phyloP scores from a whole-genome alignment of 1,140 invertebrate species.

The Campoletis sonorensis region DNA sequence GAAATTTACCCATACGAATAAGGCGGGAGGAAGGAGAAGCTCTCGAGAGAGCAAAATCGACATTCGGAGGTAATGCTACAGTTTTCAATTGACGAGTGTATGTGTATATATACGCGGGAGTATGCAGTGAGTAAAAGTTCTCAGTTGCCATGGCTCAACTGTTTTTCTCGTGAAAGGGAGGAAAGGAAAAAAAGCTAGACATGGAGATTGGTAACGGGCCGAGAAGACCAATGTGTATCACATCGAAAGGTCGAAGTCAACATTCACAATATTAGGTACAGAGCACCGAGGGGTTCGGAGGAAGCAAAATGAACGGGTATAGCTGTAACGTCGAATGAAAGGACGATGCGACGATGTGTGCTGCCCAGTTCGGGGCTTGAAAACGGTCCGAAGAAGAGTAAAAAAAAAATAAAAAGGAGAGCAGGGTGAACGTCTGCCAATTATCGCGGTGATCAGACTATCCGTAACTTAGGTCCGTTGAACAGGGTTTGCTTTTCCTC shows the following conservation, averaged over 20 bases:
- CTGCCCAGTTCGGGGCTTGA: not conserved
- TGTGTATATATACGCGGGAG: not conserved
- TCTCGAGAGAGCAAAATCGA: constrained; percentile 30
- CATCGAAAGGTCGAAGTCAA: constrained; percentile 1
- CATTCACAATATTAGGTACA: not conserved
- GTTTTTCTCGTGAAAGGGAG: constrained; percentile 10
- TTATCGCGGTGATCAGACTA: constrained; percentile 43
- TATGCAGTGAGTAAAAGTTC: constrained; percentile 27
- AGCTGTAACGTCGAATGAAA: not conserved
- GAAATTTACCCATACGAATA: constrained; percentile 33
- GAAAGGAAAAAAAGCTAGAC: constrained; percentile 18
- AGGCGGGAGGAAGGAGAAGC: constrained; percentile 24
- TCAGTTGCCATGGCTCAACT: constrained; percentile 2
- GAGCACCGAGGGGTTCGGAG: not conserved
- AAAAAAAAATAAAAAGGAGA: constrained; percentile 17
- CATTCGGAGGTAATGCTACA: not conserved
- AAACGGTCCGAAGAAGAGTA: constrained; percentile 21
- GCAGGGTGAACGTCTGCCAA: constrained; percentile 46
- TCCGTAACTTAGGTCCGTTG: constrained; percentile 28
- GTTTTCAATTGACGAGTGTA: constrained; percentile 32
- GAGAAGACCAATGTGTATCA: constrained; percentile 15
- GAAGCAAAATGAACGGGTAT: not conserved
- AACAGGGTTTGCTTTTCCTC: not conserved
- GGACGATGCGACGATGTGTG: constrained; percentile 2
- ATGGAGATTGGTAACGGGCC: constrained; percentile 3